A percentile compares a stretch with the other conserved stretches of the same genome.
Evolutionary conservation across 2,113 vertebrate genomes (phyloP).

Genomic region (Poecile atricapillus): DNA sequence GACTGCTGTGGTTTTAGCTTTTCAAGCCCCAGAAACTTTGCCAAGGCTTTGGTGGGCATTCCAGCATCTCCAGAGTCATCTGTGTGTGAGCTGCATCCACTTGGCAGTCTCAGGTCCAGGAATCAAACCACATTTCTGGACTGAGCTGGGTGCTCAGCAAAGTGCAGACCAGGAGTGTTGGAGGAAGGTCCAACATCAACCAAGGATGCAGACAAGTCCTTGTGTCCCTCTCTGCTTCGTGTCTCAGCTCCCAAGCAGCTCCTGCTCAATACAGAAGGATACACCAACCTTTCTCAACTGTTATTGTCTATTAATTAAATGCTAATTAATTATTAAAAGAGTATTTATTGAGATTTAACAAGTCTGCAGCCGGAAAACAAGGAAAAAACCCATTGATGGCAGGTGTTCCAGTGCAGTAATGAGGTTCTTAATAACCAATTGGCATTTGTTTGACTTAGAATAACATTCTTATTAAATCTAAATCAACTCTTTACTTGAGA

Average conservation of each 20-base stretch:
- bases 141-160: background rate
- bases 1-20: background rate
- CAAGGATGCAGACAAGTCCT: background rate
- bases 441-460: constrained; percentile 75
- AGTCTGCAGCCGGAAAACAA: constrained; percentile 17
- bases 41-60: background rate
- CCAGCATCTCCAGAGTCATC: background rate
- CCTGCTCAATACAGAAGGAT: background rate
- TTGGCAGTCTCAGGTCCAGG: background rate
- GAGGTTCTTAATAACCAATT: constrained; percentile 69
- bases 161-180: background rate
- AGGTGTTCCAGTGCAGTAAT: constrained; percentile 53
- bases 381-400: background rate
- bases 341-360: constrained; percentile 64
- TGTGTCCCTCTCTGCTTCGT: fast-evolving
- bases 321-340: constrained; percentile 71
- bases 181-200: background rate
- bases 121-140: background rate
- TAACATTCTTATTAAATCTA: constrained; percentile 70
- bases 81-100: background rate
- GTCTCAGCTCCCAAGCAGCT: background rate
- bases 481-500: constrained; percentile 67
- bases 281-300: constrained; percentile 1
- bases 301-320: constrained; percentile 60
- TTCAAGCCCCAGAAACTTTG: background rate